Conservation (phyloP, 2,888 invertebrate species). For the Gymnosoma rotundatum region DNA sequence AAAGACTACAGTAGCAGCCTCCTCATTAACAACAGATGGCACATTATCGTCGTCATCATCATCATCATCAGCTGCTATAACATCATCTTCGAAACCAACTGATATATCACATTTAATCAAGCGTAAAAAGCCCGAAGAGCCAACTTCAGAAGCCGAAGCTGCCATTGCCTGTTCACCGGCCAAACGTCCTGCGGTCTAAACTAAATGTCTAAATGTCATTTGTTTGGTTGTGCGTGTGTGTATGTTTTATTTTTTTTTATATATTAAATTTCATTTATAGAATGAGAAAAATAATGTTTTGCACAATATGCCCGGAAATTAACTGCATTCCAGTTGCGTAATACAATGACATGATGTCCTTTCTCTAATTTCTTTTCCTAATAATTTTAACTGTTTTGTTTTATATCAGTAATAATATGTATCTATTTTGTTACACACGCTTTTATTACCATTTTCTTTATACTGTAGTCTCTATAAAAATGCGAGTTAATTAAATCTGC, state of each 20-base stretch:
- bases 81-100: constrained; percentile 85
- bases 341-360: constrained; percentile 41
- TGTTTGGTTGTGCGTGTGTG: constrained; percentile 27
- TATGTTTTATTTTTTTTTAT: neutral
- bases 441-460: neutral
- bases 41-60: constrained; percentile 69
- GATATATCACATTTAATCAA: constrained; percentile 93
- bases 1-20: constrained; percentile 71
- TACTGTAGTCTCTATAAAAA: too few species aligned
- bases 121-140: constrained; percentile 87
- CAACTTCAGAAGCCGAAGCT: constrained; percentile 81
- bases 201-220: constrained; percentile 48
- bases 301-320: constrained; percentile 58
- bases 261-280: constrained; percentile 40
- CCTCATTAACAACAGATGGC: constrained; percentile 72
- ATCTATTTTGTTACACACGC: neutral
- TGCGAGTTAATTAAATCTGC: too few species aligned
- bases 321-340: constrained; percentile 68
- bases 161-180: constrained; percentile 82
- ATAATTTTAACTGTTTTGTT: constrained; percentile 14
- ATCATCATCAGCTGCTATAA: constrained; percentile 76
- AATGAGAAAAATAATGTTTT: constrained; percentile 44
- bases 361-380: neutral
- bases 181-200: constrained; percentile 84
- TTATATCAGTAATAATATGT: constrained; percentile 17